Conservation (phyloP, 2,113 vertebrate genomes). For the Ciconia stormi region DNA sequence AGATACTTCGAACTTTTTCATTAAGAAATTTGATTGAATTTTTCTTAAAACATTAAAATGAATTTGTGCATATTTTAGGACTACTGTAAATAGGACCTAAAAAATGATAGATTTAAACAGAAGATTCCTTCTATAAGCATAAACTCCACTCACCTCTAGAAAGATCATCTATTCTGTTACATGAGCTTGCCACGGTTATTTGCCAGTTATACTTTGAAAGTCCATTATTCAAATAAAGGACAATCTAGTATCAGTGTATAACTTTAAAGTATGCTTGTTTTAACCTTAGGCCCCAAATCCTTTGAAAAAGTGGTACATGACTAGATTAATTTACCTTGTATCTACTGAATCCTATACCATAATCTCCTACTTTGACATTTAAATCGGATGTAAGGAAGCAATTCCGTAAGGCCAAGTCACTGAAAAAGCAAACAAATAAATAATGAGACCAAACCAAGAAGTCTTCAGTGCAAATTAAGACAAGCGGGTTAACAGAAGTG, state of each 20-base stretch:
- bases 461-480: neutral
- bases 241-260: neutral
- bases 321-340: slow-evolving; percentile 84
- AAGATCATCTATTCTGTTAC: neutral
- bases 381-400: slow-evolving; percentile 94
- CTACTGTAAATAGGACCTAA: neutral
- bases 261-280: neutral
- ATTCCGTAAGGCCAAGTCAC: slow-evolving; percentile 93
- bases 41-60: neutral
- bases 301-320: neutral
- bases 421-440: slow-evolving; percentile 41
- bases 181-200: neutral
- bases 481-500: neutral
- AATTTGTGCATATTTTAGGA: neutral
- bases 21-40: neutral
- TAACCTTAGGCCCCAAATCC: neutral
- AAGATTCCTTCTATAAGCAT: neutral
- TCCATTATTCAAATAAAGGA: neutral
- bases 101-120: neutral
- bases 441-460: neutral
- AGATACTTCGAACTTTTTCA: neutral
- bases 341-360: slow-evolving; percentile 90
- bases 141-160: neutral
- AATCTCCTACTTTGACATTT: slow-evolving; percentile 96
- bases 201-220: neutral